phyloP scores from a whole-genome alignment of 1,140 invertebrate species.

The Antheraea pernyi region DNA sequence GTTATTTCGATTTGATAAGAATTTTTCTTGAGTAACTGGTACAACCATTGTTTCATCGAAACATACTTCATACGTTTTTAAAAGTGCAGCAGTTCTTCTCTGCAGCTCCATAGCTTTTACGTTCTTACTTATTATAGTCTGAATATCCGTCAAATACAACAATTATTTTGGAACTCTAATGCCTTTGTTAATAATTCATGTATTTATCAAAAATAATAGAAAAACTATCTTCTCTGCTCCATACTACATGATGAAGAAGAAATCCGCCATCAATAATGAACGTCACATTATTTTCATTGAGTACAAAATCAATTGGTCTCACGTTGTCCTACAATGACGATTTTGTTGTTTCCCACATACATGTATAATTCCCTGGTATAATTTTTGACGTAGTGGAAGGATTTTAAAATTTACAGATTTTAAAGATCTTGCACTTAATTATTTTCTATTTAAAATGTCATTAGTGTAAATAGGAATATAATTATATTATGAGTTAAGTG shows the following conservation, averaged over 20 bases:
- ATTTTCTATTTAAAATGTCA: too few relatives aligned
- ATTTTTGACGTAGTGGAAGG: too few relatives aligned
- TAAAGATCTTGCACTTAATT: too few relatives aligned
- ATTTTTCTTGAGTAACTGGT: slow-evolving; percentile 49
- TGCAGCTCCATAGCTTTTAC: slow-evolving; percentile 36
- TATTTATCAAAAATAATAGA: slow-evolving; percentile 34
- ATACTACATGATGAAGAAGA: slow-evolving; percentile 19
- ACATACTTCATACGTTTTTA: slow-evolving; percentile 39
- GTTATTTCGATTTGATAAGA: slow-evolving; percentile 50
- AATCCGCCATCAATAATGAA: slow-evolving; percentile 44
- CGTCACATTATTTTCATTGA: slow-evolving; percentile 32
- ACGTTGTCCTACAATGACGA: too few relatives aligned
- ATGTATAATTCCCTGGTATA: too few relatives aligned
- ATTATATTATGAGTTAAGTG: too few relatives aligned
- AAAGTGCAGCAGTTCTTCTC: slow-evolving; percentile 41
- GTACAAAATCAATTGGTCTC: too few relatives aligned
- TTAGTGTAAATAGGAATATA: too few relatives aligned
- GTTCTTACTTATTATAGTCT: slow-evolving; percentile 33
- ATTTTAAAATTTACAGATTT: too few relatives aligned
- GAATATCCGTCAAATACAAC: slow-evolving; percentile 53
- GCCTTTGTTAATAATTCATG: slow-evolving; percentile 32
- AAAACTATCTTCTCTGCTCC: slow-evolving; percentile 31
- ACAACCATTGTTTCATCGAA: slow-evolving; percentile 50
- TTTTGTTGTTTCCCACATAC: too few relatives aligned
- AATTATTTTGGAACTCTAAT: slow-evolving; percentile 35